Evolutionary conservation across 2,797 vertebrate species (phyloP), one percentile per base, ranked within the genome.

Genomic region (Meda fulgida): DNA sequence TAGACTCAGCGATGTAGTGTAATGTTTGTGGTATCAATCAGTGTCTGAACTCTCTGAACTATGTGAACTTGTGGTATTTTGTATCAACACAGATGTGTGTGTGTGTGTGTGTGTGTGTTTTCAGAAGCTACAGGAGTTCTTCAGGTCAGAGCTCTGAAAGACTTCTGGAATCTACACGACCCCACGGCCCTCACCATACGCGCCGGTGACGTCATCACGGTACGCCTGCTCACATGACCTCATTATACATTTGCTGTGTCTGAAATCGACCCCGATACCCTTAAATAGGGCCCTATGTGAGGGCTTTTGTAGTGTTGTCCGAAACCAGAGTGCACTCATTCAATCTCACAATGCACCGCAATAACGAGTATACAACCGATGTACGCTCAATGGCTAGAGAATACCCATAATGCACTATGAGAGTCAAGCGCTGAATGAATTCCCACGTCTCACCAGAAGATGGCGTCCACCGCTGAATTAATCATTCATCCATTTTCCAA

Each of bases 111-210:
- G 58, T 80, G 34, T 66, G 60, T 86, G 58, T 71, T n/a, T 72
- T 91, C 91, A 99, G 98, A 99, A 85, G 97, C 98, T 36, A 97
- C 97, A 0, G 97, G 97, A 76, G 96, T 99, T 84, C 90, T 99
- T 90, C 98, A 98, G 93, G 98, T 99, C 66, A 92, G 98, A 88
- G 97, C 97, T 10, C 93, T 99, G 89, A 99, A 98, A 92, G 98
- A 99, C 86, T 98, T 96, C 92, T 99, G 97, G 97, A 99, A 98
- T 90, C 93, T 99, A 36, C 97, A 99, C 0, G 98, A 99, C 11
- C 98, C 97, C 0, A 99, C 98, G 0, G 97, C 97, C 26, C 97
- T 99, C 89, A 99, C 98, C 0, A 90, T 99, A 88, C 94, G 97
- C 4, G 97, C 98, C 0, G 97, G 98, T 76, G 97, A 99, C 0